phyloP scores from a whole-genome alignment of 2,888 invertebrate genomes.

The Chesias legatella region DNA sequence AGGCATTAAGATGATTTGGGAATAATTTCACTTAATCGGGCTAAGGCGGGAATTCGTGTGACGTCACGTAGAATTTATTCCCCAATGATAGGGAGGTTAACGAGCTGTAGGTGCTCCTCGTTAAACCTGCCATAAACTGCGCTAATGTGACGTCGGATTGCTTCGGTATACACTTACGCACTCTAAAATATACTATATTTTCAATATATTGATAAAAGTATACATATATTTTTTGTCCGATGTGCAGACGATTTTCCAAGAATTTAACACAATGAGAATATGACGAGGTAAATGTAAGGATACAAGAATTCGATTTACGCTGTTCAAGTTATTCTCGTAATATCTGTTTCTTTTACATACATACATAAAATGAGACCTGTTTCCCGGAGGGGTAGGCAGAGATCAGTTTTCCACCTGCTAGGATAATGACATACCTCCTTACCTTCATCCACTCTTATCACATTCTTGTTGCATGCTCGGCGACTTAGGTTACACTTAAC shows the following conservation, averaged over 20 bases:
- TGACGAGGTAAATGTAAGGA: too few species aligned
- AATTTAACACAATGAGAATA: conserved; percentile 10
- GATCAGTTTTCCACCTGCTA: too few species aligned
- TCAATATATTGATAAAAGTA: conserved; percentile 26
- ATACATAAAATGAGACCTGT: too few species aligned
- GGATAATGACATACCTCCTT: too few species aligned
- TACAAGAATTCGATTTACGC: too few species aligned
- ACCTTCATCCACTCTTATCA: too few species aligned
- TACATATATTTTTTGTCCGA: conserved; percentile 21
- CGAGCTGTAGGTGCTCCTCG: conserved; percentile 59
- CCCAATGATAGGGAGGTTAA: conserved; percentile 60
- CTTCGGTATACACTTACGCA: conserved; percentile 37
- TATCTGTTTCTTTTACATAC: too few species aligned
- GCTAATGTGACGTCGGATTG: conserved; percentile 58
- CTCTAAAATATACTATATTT: conserved; percentile 29
- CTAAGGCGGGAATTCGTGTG: conserved; percentile 39
- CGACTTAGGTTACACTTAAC: too few species aligned
- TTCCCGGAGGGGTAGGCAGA: too few species aligned
- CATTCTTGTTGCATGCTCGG: too few species aligned
- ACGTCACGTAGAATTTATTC: conserved; percentile 53
- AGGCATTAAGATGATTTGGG: conserved; percentile 36
- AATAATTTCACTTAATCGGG: conserved; percentile 39
- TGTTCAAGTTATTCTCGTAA: too few species aligned
- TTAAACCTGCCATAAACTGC: conserved; percentile 57
- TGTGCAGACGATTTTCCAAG: conserved; percentile 12